Evolutionary conservation across 2,113 vertebrate genomes (phyloP), one percentile per base, ranked within the genome.

Genomic region (Zapus hudsonius): DNA sequence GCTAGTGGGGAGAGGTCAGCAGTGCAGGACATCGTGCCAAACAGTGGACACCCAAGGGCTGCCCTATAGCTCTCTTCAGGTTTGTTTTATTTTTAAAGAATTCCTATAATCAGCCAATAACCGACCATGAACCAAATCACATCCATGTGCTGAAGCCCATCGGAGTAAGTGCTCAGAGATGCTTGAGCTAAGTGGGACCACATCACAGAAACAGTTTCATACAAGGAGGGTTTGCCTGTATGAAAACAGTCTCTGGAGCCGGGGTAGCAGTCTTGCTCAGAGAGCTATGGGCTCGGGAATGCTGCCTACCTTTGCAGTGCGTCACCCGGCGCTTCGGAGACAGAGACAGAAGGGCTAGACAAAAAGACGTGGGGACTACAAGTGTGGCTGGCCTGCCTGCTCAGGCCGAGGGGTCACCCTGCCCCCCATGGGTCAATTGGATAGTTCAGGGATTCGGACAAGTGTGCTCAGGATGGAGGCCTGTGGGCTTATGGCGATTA

Each of bases 241-340:
- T 29, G 84, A 22, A 23, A 33, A 78, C 40, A 72, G 88, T 31
- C 96, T 96, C 97, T 83, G 97, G 57, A 70, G 95, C 94, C 86
- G 4, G 94, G 96, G 96, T 66, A 91, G 80, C 90, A 74, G 94
- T 94, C 91, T 87, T 95, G 97, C 97, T 95, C 98, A 96, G 98
- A 98, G 98, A 98, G 98, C 96, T 97, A 96, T 90, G 95, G 97
- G 98, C 96, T 96, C 90, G 92, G 96, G 95, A 96, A 55, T 95
- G 97, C 97, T 82, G 97, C 99, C 98, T 99, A 99, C 99, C 99
- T 99, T 99, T 99, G 99, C 99, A 99, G 98, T 99, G 99, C 33
- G 98, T 99, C 99, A 99, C 99, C 95, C 99, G 99, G 95, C 99
- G 99, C 98, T 99, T 99, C 98, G 99, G 98, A 97, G 98, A 97